Conservation (phyloP, 2,113 vertebrate species). For the Rynchops niger region DNA sequence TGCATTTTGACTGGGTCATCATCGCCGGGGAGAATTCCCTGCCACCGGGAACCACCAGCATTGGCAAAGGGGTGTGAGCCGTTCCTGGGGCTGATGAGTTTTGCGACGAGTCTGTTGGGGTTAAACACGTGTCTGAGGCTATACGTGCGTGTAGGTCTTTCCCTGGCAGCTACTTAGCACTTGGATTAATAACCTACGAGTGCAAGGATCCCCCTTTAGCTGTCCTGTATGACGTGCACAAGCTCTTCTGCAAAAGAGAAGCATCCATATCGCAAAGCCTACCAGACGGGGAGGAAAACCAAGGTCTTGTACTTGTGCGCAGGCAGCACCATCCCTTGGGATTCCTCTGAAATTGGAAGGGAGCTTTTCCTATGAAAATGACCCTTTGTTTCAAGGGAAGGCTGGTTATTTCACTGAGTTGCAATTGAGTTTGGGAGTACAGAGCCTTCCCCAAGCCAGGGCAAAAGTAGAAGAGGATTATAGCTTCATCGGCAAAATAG, state of each 20-base stretch:
- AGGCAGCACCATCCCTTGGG: neutral
- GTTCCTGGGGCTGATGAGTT: neutral
- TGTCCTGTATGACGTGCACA: fast-evolving
- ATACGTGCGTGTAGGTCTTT: fast-evolving
- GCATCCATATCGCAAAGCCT: neutral
- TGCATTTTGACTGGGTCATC: fast-evolving
- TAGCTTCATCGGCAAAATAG: neutral
- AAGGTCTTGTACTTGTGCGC: neutral
- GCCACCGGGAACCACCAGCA: fast-evolving
- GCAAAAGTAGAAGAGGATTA: neutral
- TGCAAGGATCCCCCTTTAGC: fast-evolving
- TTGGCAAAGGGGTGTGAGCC: neutral
- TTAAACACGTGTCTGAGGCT: neutral
- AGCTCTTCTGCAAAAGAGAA: neutral
- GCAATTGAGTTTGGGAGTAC: neutral
- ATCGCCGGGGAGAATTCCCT: neutral
- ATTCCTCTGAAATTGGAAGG: neutral
- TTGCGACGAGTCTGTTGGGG: neutral
- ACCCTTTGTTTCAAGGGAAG: neutral
- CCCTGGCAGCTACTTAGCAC: neutral
- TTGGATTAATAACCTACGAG: neutral
- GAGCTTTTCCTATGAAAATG: neutral
- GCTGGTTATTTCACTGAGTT: neutral
- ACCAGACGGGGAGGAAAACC: neutral
- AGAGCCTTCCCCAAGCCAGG: neutral